phyloP scores from a whole-genome alignment of 2,888 invertebrate genomes.

The Baccha elongata region DNA sequence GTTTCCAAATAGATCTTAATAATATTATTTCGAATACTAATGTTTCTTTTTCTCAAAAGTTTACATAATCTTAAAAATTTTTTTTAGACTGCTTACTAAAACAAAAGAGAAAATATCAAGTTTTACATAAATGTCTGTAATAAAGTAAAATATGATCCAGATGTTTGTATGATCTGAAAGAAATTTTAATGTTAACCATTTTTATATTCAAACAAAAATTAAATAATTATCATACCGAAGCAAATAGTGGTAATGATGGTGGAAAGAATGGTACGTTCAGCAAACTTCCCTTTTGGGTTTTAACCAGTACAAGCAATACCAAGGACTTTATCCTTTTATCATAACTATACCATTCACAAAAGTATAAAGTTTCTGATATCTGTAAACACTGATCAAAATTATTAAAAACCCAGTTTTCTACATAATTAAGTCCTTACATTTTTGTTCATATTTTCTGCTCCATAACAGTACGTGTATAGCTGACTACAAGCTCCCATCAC shows the following conservation, averaged over 20 bases:
- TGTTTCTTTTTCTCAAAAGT: too few relatives aligned
- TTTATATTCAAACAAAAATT: neutral
- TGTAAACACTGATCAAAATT: constrained; percentile 3
- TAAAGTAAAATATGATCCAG: constrained; percentile 48
- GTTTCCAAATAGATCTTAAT: too few relatives aligned
- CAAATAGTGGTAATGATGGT: constrained; percentile 44
- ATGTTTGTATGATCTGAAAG: constrained; percentile 44
- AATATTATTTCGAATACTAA: too few relatives aligned
- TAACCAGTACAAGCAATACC: constrained; percentile 30
- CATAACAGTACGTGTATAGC: constrained; percentile 53
- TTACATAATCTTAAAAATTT: too few relatives aligned
- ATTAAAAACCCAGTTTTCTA: neutral
- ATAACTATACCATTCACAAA: constrained; percentile 47
- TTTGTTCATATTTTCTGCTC: constrained; percentile 41
- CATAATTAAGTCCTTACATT: constrained; percentile 12
- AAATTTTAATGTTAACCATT: neutral
- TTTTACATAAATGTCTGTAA: constrained; percentile 26
- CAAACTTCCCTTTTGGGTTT: constrained; percentile 35
- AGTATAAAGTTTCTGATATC: constrained; percentile 32
- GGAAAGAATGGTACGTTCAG: constrained; percentile 40
- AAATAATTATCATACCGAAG: neutral
- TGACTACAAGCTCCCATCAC: constrained; percentile 37
- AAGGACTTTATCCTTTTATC: neutral
- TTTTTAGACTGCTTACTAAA: too few relatives aligned
- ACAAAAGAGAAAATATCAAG: too few relatives aligned